phyloP scores from a whole-genome alignment of 2,797 vertebrate species.

The Sebastolobus alascanus region DNA sequence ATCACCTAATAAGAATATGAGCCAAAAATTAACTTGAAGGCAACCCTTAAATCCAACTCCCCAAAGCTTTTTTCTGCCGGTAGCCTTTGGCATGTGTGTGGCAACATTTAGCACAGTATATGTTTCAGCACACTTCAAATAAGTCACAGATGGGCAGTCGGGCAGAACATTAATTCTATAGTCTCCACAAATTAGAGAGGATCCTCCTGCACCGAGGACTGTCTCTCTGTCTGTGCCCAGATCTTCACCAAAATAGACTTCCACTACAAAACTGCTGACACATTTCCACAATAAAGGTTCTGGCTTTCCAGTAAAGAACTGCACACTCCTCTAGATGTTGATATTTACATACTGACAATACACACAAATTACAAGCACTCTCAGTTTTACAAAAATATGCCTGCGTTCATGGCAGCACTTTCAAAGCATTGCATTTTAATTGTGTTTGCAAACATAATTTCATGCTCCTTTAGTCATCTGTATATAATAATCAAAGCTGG shows the following conservation, averaged over 20 bases:
- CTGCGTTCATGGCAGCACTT: conserved; percentile 41
- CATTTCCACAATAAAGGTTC: conserved; percentile 62
- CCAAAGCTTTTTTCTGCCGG: conserved; percentile 50
- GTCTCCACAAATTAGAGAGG: conserved; percentile 81
- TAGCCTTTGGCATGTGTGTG: conserved; percentile 71
- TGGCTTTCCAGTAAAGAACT: conserved; percentile 44
- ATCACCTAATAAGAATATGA: conserved; percentile 85
- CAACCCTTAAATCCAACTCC: conserved; percentile 65
- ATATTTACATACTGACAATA: conserved; percentile 67
- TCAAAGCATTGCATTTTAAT: conserved; percentile 67
- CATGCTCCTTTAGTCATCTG: conserved; percentile 83
- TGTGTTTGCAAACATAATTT: conserved; percentile 78
- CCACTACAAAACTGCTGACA: conserved; percentile 61
- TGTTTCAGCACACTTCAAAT: conserved; percentile 82
- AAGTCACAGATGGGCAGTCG: conserved; percentile 82
- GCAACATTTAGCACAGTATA: conserved; percentile 72
- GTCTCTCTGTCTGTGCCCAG: conserved; percentile 68
- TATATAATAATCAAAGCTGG: conserved; percentile 80
- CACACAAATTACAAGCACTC: conserved; percentile 58
- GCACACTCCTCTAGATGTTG: conserved; percentile 32
- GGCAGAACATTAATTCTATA: conserved; percentile 82
- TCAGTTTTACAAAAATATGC: conserved; percentile 38
- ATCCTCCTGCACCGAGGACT: conserved; percentile 60
- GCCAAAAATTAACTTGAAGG: conserved; percentile 77
- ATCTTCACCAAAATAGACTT: conserved; percentile 65